Percentiles rank a stretch among this genome's conserved stretches.
Evolutionary conservation across 2,113 vertebrate species (phyloP).

Genomic region (Corythornis vintsioides): DNA sequence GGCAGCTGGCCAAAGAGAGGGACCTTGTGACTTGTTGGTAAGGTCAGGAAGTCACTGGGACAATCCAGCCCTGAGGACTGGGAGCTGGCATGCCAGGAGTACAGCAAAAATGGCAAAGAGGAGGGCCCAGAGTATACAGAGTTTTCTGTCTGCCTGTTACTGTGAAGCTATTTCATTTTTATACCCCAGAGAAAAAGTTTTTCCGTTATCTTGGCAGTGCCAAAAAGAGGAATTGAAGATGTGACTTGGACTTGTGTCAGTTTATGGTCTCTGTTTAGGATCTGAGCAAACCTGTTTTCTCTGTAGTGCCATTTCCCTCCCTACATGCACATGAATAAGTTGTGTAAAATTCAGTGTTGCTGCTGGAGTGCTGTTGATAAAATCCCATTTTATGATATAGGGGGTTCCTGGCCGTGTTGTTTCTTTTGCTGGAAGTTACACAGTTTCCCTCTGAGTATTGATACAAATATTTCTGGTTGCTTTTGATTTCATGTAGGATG

Average conservation of each 20-base stretch:
- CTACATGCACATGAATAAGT: neutral
- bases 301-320: neutral
- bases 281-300: neutral
- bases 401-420: fast-evolving
- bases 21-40: neutral
- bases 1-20: fast-evolving
- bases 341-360: neutral
- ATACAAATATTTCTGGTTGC: neutral
- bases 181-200: neutral
- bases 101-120: neutral
- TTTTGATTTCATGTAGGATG: neutral
- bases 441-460: neutral
- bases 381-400: neutral
- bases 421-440: neutral
- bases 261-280: neutral
- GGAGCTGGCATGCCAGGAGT: neutral
- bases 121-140: neutral
- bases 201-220: neutral
- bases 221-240: neutral
- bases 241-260: neutral
- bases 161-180: neutral
- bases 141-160: neutral
- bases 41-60: neutral
- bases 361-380: neutral
- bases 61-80: neutral